These are phyloP conservation scores for Ceratosolen fusciceps DNA, from an alignment of 1,140 invertebrate genomes.

Conservation along the genomic window DNA sequence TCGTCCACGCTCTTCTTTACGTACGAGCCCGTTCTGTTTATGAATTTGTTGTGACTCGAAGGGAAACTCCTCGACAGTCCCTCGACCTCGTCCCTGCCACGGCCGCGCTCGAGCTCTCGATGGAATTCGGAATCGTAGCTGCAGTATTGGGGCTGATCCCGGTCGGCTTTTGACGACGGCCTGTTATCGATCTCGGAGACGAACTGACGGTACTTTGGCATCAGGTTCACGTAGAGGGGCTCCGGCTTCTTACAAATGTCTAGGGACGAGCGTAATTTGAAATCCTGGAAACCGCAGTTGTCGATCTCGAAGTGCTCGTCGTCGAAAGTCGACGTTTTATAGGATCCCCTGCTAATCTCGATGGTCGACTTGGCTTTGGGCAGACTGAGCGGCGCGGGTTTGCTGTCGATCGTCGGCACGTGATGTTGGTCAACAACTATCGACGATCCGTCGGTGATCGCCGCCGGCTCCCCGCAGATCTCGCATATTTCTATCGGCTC, in stretches of 20 bases:
- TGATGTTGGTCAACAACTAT: conserved; percentile 35
- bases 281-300: conserved; percentile 53
- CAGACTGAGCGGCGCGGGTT: conserved; percentile 48
- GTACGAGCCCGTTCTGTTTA: conserved; percentile 61
- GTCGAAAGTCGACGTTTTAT: conserved; percentile 46
- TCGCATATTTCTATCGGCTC: conserved; percentile 61
- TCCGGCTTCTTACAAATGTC: conserved; percentile 40
- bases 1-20: conserved; percentile 49
- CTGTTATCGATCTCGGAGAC: conserved; percentile 33
- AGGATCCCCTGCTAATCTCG: conserved; percentile 45
- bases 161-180: neutral
- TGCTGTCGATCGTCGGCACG: neutral
- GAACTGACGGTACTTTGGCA: conserved; percentile 24
- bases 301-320: conserved; percentile 62
- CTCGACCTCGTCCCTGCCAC: conserved; percentile 58
- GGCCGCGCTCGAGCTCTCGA: neutral
- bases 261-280: conserved; percentile 27
- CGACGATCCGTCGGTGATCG: conserved; percentile 51
- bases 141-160: neutral
- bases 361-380: conserved; percentile 53
- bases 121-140: neutral
- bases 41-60: conserved; percentile 42
- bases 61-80: conserved; percentile 54
- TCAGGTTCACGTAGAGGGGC: conserved; percentile 40
- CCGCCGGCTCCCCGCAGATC: conserved; percentile 64